Evolutionary conservation across 1,140 invertebrate genomes (phyloP).

Genomic region (Theocolax elegans): DNA sequence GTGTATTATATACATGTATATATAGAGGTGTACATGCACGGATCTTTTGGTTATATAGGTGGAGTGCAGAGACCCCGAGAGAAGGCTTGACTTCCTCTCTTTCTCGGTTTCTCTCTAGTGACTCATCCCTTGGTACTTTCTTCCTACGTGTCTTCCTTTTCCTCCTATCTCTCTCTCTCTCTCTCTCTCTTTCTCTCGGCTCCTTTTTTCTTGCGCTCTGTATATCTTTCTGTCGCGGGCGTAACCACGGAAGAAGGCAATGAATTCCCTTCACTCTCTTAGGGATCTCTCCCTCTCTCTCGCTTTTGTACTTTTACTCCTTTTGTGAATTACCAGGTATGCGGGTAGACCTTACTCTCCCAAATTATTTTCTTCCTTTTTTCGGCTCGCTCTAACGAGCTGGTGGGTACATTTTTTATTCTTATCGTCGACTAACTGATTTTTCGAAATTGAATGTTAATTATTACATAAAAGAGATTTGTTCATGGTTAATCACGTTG

Average conservation of each 20-base stretch:
- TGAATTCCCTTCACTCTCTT: conserved; percentile 35
- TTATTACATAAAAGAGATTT: too few species aligned
- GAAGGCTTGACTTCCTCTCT: too few species aligned
- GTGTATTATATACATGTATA: not conserved
- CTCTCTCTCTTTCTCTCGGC: not conserved
- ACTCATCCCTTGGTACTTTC: not conserved
- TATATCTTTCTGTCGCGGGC: conserved; percentile 35
- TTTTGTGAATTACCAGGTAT: too few species aligned
- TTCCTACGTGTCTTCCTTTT: not conserved
- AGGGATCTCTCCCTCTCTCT: conserved; percentile 32
- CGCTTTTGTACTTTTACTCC: not conserved
- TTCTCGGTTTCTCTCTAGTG: not conserved
- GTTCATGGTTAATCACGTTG: too few species aligned
- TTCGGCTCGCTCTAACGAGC: too few species aligned
- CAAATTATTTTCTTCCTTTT: too few species aligned
- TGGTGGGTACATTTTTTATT: too few species aligned
- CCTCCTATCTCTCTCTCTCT: not conserved
- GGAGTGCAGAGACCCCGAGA: not conserved
- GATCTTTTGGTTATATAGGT: too few species aligned
- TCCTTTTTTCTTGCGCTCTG: conserved; percentile 46
- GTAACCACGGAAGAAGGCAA: conserved; percentile 1
- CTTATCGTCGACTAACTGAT: too few species aligned
- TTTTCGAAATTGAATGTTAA: too few species aligned
- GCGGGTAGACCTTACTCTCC: too few species aligned
- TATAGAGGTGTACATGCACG: too few species aligned